Evolutionary conservation across 2,113 vertebrate species (phyloP).

Genomic region (Serinus canaria): DNA sequence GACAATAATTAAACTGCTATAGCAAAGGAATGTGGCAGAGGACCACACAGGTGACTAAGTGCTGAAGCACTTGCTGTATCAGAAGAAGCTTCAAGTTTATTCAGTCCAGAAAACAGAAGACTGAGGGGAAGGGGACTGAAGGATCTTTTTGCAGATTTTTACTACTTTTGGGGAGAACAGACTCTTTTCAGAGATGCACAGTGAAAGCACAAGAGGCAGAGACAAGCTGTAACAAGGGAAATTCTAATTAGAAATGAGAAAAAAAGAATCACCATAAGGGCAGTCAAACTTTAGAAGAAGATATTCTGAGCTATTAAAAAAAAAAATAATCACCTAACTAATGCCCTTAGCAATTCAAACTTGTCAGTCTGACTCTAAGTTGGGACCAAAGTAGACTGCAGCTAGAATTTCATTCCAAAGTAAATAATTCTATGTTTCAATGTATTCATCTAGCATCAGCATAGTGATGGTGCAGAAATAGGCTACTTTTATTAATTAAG

Average conservation of each 20-base stretch:
- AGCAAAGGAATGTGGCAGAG: not conserved
- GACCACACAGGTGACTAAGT: not conserved
- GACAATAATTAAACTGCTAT: not conserved
- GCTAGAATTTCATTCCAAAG: not conserved
- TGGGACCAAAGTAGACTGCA: not conserved
- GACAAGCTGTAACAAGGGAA: not conserved
- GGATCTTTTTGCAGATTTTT: not conserved
- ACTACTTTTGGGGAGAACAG: not conserved
- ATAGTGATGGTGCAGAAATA: not conserved
- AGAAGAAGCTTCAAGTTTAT: not conserved
- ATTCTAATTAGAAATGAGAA: not conserved
- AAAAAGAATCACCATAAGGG: not conserved
- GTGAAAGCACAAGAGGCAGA: not conserved
- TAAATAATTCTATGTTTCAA: not conserved
- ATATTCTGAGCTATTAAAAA: not conserved
- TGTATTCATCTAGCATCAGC: not conserved
- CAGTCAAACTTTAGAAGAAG: not conserved
- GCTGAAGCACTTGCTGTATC: not conserved
- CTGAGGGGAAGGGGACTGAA: not conserved
- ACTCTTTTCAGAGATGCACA: not conserved
- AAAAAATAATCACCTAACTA: not conserved
- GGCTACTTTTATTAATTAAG: not conserved
- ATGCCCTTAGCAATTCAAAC: not conserved
- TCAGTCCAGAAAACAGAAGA: not conserved
- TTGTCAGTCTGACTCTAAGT: not conserved